Percentiles rank a stretch among this genome's conserved stretches.
Evolutionary conservation across 2,797 vertebrate genomes (phyloP).

Genomic region (Lerista edwardsae): DNA sequence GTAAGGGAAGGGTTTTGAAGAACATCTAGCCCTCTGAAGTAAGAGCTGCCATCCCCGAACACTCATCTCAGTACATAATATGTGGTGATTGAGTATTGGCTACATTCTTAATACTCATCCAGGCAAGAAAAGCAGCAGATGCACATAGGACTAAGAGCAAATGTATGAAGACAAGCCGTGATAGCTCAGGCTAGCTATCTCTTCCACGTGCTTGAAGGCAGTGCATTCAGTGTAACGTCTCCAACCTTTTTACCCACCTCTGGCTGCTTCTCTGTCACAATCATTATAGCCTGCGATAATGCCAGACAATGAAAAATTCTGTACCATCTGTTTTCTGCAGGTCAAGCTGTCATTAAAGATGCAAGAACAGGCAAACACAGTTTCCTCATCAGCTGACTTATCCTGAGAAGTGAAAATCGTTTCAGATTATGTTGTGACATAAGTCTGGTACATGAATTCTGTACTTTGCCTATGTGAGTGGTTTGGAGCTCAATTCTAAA

Average conservation of each 20-base stretch:
- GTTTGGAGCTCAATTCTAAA: too few relatives aligned
- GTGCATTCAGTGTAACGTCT: neutral
- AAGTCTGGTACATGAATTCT: too few relatives aligned
- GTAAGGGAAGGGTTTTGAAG: too few relatives aligned
- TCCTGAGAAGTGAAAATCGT: neutral
- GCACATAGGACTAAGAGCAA: neutral
- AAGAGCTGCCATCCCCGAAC: too few relatives aligned
- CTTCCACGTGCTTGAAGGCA: neutral
- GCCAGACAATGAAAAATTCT: neutral
- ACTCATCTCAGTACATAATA: too few relatives aligned
- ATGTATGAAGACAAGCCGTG: neutral
- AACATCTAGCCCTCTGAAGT: too few relatives aligned
- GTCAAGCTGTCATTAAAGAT: neutral
- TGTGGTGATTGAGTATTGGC: too few relatives aligned
- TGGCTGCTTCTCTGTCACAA: neutral
- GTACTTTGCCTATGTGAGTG: too few relatives aligned
- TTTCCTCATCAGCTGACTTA: neutral
- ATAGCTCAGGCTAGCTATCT: neutral
- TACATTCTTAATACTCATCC: too few relatives aligned
- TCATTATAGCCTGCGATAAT: neutral
- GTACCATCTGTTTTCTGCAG: neutral
- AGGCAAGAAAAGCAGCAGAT: too few relatives aligned
- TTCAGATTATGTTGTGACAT: neutral
- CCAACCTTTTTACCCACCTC: neutral
- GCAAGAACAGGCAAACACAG: neutral